These are phyloP conservation scores for Coracopsis vasa DNA, from an alignment of 2,113 vertebrate genomes.

Conservation along the genomic window DNA sequence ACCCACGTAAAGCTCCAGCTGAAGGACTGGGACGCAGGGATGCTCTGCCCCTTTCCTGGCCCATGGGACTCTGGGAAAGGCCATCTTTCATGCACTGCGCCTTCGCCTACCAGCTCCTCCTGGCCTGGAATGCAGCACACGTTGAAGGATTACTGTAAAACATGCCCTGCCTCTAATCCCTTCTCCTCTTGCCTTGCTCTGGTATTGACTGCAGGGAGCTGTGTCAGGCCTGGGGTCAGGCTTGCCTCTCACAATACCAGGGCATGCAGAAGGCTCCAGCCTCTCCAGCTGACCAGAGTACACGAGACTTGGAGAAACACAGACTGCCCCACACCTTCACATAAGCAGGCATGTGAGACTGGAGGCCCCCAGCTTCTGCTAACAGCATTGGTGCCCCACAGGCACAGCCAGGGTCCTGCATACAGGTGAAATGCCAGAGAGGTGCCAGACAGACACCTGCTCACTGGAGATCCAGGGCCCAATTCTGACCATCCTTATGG, in stretches of 20 bases:
- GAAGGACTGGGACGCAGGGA: neutral
- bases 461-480: neutral
- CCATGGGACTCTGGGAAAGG: neutral
- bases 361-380: neutral
- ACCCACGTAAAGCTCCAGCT: neutral
- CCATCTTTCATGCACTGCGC: neutral
- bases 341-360: accelerated
- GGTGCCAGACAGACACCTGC: neutral
- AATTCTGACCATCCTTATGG: neutral
- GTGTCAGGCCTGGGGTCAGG: neutral
- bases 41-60: neutral
- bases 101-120: neutral
- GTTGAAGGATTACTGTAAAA: conserved; percentile 50
- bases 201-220: neutral
- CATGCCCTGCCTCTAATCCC: conserved; percentile 46
- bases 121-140: conserved; percentile 29
- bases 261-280: neutral
- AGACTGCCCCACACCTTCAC: neutral
- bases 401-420: accelerated
- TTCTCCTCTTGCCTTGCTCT: conserved; percentile 42
- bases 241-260: neutral
- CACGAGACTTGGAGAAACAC: accelerated
- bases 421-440: neutral
- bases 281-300: neutral
- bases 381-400: accelerated